Evolutionary conservation across 2,113 vertebrate species (phyloP).

Genomic region (Laticauda laticaudata): DNA sequence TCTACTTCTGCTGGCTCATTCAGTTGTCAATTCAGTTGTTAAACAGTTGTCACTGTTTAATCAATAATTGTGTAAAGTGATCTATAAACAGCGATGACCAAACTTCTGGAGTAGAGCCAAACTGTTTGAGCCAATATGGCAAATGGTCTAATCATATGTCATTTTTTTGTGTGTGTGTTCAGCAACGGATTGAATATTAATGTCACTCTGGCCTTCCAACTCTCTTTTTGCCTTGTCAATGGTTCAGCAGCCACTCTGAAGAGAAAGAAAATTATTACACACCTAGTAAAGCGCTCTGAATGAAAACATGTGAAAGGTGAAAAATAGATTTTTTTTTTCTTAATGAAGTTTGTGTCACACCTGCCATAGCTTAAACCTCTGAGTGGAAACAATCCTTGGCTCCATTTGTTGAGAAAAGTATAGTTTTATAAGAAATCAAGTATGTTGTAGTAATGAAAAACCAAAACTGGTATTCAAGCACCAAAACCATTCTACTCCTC

Average conservation of each 20-base stretch:
- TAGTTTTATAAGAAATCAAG: not conserved
- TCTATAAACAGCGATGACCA: conserved; percentile 5
- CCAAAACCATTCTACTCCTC: not conserved
- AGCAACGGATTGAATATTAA: not conserved
- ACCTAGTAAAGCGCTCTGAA: not conserved
- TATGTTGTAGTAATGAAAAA: not conserved
- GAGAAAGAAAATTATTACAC: not conserved
- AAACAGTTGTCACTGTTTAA: conserved; percentile 4
- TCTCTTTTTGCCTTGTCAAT: not conserved
- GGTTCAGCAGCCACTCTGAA: not conserved
- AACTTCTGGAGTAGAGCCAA: not conserved
- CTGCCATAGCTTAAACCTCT: not conserved
- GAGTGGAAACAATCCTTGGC: not conserved
- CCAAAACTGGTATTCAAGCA: not conserved
- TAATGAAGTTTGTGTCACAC: not conserved
- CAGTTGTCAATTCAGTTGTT: not conserved
- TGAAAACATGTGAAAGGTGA: not conserved
- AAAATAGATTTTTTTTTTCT: not conserved
- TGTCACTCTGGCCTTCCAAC: not conserved
- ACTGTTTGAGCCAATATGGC: not conserved
- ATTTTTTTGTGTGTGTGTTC: not conserved
- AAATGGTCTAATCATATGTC: not conserved
- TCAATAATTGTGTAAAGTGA: conserved; percentile 2
- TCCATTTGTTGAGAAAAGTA: not conserved
- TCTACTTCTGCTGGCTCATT: conserved; percentile 32